Conservation (phyloP, 2,888 invertebrate genomes). For the Phalangium opilio region DNA sequence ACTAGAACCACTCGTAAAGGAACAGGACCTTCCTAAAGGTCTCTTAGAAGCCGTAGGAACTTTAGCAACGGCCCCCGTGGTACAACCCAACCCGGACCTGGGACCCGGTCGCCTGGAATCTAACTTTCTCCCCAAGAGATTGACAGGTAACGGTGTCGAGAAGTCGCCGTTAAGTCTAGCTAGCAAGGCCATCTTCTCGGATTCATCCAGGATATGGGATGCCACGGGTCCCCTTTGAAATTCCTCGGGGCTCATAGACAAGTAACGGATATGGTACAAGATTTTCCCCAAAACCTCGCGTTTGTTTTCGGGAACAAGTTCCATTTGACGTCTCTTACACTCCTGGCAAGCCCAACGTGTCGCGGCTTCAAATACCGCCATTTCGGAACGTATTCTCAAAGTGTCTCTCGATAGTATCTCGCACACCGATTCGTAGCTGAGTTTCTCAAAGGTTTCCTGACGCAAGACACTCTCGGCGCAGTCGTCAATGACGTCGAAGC, state of each 20-base stretch:
- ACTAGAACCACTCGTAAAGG: no score
- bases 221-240: slow-evolving; percentile 43
- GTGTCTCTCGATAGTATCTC: slow-evolving; percentile 51
- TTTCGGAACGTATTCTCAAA: slow-evolving; percentile 46
- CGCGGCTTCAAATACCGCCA: slow-evolving; percentile 40
- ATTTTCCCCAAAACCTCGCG: slow-evolving; percentile 39
- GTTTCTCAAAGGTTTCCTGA: slow-evolving; percentile 41
- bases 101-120: slow-evolving; percentile 1
- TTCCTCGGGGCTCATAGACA: slow-evolving; percentile 47
- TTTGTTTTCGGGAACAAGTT: slow-evolving; percentile 38
- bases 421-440: slow-evolving; percentile 47
- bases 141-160: slow-evolving; percentile 7
- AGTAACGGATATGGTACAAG: slow-evolving; percentile 48
- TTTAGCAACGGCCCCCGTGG: not conserved
- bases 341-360: slow-evolving; percentile 45
- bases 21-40: no score
- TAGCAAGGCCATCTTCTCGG: slow-evolving; percentile 34
- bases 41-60: not conserved
- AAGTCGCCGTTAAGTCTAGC: slow-evolving; percentile 28
- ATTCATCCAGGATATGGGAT: slow-evolving; percentile 39
- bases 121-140: slow-evolving; percentile 1
- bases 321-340: slow-evolving; percentile 39
- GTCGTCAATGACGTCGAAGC: slow-evolving; percentile 46
- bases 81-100: not conserved
- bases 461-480: slow-evolving; percentile 40